Evolutionary conservation across 92 coral and sea anemone genomes (phyloP), one percentile per base, ranked within the genome.

Genomic region (Isaurus tuberculatus): DNA sequence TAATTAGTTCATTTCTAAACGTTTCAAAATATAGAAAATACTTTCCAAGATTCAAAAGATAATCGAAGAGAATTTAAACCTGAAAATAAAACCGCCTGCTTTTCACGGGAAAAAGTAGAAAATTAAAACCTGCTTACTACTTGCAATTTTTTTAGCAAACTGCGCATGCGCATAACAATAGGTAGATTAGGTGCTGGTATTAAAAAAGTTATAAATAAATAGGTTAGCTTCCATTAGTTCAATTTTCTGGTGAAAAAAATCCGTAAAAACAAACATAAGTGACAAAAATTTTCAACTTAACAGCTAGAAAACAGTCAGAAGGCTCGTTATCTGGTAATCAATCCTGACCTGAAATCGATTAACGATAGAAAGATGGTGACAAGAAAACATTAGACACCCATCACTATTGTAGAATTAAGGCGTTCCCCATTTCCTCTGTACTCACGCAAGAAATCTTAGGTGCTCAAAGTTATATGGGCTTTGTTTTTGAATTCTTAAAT

Each of bases 111-210:
- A 63, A 51, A 17, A 58, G 13, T 55, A 53, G 34, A 29, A 30
- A 46, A 33, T 65, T 29, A 2, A 66, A 37, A 1, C 7, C 0
- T 22, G 19, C 19, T 15, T 31, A 28, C 69, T 28, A 26, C 64
- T 65, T 69, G 57, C 43, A 3, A 27, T 3, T 57, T 80, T 80
- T 80, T 79, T 16, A 26, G 19, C 29, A n/a, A 19, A 28, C 25
- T 42, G 87, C 90, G 90, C 90, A 87, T 87, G 90, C 90, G 90
- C 90, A 87, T 70, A 42, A 83, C 65, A 83, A 60, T 70, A 20
- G 80, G 22, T 32, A 51, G 40, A 34, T 29, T 30, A 16, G 22
- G n/a, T 17, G 84, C 55, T 60, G 33, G 11, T n/a, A 77, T 34
- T 36, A 10, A 34, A 57, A 34, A 23, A 36, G 42, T n/a, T 77